Conservation (phyloP, 92 coral and sea anemone genomes). For the Phymanthus crucifer region DNA sequence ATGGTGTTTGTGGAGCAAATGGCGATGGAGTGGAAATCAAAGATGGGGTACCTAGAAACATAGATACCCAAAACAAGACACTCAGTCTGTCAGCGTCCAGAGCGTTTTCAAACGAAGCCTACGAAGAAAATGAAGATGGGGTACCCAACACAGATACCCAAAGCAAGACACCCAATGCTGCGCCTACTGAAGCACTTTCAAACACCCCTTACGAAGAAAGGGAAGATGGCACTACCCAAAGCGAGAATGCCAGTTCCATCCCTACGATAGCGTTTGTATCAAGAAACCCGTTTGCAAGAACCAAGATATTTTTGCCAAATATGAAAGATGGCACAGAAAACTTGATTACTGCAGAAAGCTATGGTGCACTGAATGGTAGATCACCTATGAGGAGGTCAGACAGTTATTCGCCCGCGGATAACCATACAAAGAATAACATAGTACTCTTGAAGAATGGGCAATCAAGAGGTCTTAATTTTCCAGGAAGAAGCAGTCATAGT, state of each 20-base stretch:
- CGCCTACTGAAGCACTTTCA: neutral
- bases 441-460: neutral
- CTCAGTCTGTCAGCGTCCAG: neutral
- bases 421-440: neutral
- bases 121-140: neutral
- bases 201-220: neutral
- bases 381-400: neutral
- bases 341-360: neutral
- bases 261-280: neutral
- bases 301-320: neutral
- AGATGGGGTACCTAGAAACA: too few relatives aligned
- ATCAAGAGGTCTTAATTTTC: neutral
- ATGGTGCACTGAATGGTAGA: neutral
- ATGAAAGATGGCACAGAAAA: neutral
- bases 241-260: neutral
- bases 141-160: too few relatives aligned
- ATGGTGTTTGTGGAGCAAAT: neutral
- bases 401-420: neutral
- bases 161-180: neutral
- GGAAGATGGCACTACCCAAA: neutral
- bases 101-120: neutral
- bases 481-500: neutral
- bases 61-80: too few relatives aligned
- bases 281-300: neutral
- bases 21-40: too few relatives aligned